Base-by-base conservation (phyloP, 2,113 vertebrate species). In the Sceloporus undulatus region DNA sequence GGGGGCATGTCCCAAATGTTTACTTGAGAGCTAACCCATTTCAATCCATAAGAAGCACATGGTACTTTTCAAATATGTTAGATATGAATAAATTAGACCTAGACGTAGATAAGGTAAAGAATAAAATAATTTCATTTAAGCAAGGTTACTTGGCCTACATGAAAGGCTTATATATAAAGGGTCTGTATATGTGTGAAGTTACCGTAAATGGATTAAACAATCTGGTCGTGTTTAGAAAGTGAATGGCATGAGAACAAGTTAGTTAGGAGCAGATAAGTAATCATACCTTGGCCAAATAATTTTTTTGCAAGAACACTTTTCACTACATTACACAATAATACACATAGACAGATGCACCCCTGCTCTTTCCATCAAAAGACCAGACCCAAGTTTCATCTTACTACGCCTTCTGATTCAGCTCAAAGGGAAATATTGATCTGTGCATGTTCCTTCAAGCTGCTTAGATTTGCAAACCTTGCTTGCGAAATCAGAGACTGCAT, bases 231-330 rank as follows among this genome's bases (percentile, higher is more conserved):
- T 85, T 81, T 29, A 40, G 71, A 80, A 93, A 84, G 34, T 42
- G 88, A 90, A 84, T 4, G 34, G 56, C 85, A 87, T 10, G 3
- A 93, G 87, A 91, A 90, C 29, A 21, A 89, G 42, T 48, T 66
- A 21, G 2, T 75, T 68, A 87, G 90, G 76, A 0, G 0, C 52
- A n/a, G 70, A 84, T 68, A 40, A 66, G 9, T 0, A 0, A 90
- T 79, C 74, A 88, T 0, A 0, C 85, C 84, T 89, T 92, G 87
- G 83, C 65, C 48, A 85, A 2, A 1, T 27, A 0, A 0, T 40
- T 83, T 40, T 83, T 91, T 85, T 79, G 82, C 89, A 91, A 0
- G 0, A 84, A 79, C 11, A 38, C 38, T 21, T 87, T 85, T 38
- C 0, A 1, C 38, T 4, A 1, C 0, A 0, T 74, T 66, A 81